Evolutionary conservation across 1,140 invertebrate genomes (phyloP), one percentile per base, ranked within the genome.

Genomic region (Drosophila micromelanica): DNA sequence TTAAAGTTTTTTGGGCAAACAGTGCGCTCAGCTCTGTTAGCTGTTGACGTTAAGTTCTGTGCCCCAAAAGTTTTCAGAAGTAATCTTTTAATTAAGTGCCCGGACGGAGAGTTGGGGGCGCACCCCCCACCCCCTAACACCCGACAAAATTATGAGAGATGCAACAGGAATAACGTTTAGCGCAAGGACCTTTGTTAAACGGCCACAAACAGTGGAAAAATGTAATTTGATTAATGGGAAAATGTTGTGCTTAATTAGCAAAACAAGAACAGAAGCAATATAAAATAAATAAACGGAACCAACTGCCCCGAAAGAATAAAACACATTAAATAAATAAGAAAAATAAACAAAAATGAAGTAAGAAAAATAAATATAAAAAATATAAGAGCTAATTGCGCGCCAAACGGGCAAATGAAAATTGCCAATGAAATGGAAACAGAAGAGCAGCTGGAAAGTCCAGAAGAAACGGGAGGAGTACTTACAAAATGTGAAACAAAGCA

Each of bases 11-110:
- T 74, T 79, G 45, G 62, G 85, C 84, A 89, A 89, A 89, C 76
- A 89, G 63, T 40, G 49, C 64, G 46, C 73, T 62, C 20, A 37
- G 48, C 32, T 38, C 46, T 45, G 38, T 46, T 17, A 62, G 51
- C 48, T 87, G 84, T 80, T 89, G 79, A 89, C 73, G 78, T 75
- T 79, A 84, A 89, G 79, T 89, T 89, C 77, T 54, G 42, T 73
- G 59, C 67, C 70, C 59, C 71, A 90, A 84, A 87, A 87, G 73
- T 89, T 90, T 84, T 75, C 75, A 73, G 65, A 89, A 89, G 76
- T 89, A 89, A 89, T 89, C 84, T 89, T 89, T 89, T 89, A 89
- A 89, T 89, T 89, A 89, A 89, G 84, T 89, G 85, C 62, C 70
- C 63, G 27, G 27, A 27, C 27, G 27, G 27, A 1, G 42, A 63